A percentile compares a stretch with the other conserved stretches of the same genome.
Conservation (phyloP, 2,797 vertebrate genomes). For the Holocentrus rufus region DNA sequence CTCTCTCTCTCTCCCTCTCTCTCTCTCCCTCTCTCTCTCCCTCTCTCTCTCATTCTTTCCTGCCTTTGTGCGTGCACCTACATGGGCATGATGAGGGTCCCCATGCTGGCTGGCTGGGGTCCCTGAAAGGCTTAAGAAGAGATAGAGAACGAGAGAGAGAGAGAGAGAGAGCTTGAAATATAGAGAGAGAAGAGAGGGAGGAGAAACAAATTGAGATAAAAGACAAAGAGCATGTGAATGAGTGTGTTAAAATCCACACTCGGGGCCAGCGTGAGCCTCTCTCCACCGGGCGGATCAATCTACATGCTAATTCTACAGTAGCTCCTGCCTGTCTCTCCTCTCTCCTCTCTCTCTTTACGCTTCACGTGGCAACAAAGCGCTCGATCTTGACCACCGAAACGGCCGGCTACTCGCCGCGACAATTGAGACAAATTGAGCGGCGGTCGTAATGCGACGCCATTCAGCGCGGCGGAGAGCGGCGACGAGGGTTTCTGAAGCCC, state of each 20-base stretch:
- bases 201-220: conserved; percentile 72
- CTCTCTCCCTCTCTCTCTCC: conserved; percentile 70
- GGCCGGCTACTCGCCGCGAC: not conserved
- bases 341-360: conserved; percentile 23
- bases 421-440: too few species aligned
- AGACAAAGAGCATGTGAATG: conserved; percentile 64
- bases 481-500: not conserved
- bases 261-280: conserved; percentile 62
- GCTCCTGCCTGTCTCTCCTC: conserved; percentile 26
- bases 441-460: too few species aligned
- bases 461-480: too few species aligned
- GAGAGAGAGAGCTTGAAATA: conserved; percentile 49
- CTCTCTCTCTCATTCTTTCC: conserved; percentile 75
- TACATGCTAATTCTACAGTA: conserved; percentile 71
- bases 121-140: conserved; percentile 74
- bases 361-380: conserved; percentile 24
- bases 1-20: too few species aligned
- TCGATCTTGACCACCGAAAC: conserved; percentile 5
- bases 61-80: conserved; percentile 80
- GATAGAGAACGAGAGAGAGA: conserved; percentile 46
- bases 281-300: conserved; percentile 62
- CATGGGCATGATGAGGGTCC: conserved; percentile 80
- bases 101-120: conserved; percentile 69
- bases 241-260: conserved; percentile 69
- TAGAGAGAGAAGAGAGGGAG: conserved; percentile 68